A percentile compares a stretch with the other conserved stretches of the same genome.
phyloP scores from a whole-genome alignment of 2,888 invertebrate species.

The Leucophenga maculata region DNA sequence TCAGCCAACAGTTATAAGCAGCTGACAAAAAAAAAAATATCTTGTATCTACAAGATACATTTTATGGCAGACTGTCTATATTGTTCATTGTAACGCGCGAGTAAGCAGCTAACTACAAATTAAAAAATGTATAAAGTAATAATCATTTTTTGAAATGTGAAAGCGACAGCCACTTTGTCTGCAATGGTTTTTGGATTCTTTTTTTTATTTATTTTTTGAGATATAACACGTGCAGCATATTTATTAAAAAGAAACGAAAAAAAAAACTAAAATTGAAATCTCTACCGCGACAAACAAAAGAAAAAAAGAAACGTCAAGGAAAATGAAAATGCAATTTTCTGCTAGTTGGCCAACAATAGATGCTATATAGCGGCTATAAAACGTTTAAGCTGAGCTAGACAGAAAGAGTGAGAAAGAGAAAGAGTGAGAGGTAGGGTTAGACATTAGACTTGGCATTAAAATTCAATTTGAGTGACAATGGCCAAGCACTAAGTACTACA shows the following conservation, averaged over 20 bases:
- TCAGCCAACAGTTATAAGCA: background rate
- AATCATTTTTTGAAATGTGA: constrained; percentile 15
- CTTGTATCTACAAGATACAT: constrained; percentile 14
- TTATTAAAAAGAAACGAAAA: constrained; percentile 5
- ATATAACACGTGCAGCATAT: constrained; percentile 2
- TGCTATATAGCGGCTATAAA: constrained; percentile 18
- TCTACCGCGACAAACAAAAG: background rate
- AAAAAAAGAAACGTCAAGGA: constrained; percentile 15
- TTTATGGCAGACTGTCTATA: too few species aligned
- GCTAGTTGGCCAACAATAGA: constrained; percentile 25
- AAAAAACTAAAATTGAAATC: background rate
- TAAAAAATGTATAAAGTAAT: constrained; percentile 14
- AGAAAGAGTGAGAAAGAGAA: background rate
- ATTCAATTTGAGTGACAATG: constrained; percentile 52
- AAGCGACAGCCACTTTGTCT: constrained; percentile 1
- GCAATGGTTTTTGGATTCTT: background rate
- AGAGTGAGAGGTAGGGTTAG: too few species aligned
- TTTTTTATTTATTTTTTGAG: background rate
- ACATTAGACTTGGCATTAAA: constrained; percentile 54
- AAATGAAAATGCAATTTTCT: constrained; percentile 44
- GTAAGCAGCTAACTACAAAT: constrained; percentile 23
- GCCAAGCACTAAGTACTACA: constrained; percentile 7
- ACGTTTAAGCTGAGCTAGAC: background rate
- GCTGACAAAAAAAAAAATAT: constrained; percentile 1
- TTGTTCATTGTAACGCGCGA: constrained; percentile 15